A percentile compares a stretch with the other conserved stretches of the same genome.
phyloP scores from a whole-genome alignment of 2,797 vertebrate genomes.

The Hypotaenidia okinawae region DNA sequence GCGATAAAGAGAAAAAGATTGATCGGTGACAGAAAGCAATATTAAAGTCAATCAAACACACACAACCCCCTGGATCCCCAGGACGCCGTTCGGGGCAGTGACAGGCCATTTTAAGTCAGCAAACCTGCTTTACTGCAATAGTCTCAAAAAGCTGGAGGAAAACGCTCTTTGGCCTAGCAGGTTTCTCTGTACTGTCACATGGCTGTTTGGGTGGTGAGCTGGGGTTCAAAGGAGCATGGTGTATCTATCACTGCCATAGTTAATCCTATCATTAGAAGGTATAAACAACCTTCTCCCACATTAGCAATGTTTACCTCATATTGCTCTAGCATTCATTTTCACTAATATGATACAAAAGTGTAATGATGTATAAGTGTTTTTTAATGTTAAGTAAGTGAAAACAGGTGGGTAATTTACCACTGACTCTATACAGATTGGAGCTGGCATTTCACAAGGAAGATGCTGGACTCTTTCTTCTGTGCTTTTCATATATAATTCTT shows the following conservation, averaged over 20 bases:
- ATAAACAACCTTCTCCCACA: constrained; percentile 53
- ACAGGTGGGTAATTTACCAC: constrained; percentile 77
- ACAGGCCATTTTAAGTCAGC: not conserved
- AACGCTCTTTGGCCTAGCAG: not conserved
- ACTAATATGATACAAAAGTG: constrained; percentile 76
- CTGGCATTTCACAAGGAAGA: constrained; percentile 54
- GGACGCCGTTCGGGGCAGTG: not conserved
- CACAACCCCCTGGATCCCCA: not conserved
- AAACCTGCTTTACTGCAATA: not conserved
- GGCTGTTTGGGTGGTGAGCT: not conserved
- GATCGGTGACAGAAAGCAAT: not conserved
- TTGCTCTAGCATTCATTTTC: constrained; percentile 73
- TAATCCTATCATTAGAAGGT: constrained; percentile 49
- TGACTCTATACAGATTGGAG: constrained; percentile 43
- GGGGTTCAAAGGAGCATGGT: constrained; percentile 37
- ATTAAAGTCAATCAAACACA: not conserved
- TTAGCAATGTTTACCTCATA: constrained; percentile 71
- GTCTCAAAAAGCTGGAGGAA: not conserved
- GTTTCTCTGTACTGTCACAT: not conserved
- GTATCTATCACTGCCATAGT: constrained; percentile 54
- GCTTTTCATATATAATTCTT: not conserved
- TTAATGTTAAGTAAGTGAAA: constrained; percentile 81
- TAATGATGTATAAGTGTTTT: constrained; percentile 80
- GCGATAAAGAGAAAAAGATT: not conserved
- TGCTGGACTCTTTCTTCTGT: not conserved